Percentiles rank a stretch among this genome's conserved stretches.
These are phyloP conservation scores for Cygnus atratus DNA, from an alignment of 2,113 vertebrate species.

Conservation along the genomic window DNA sequence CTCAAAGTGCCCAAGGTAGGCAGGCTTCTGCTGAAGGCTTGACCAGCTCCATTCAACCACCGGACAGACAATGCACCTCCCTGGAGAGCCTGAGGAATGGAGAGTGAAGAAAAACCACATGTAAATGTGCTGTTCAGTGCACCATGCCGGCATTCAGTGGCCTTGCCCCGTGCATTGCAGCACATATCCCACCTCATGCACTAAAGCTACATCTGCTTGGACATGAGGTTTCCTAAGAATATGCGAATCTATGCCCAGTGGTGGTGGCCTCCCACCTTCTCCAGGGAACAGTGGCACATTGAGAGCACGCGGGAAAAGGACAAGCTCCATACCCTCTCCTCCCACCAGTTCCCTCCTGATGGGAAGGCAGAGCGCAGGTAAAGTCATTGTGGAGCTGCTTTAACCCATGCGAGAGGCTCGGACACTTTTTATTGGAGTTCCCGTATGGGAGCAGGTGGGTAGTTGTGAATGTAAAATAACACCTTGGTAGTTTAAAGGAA, in stretches of 20 bases:
- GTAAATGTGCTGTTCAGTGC: background rate
- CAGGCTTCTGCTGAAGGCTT: background rate
- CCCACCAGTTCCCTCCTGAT: background rate
- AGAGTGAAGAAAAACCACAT: background rate
- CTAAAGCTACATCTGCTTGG: background rate
- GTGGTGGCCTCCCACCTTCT: background rate
- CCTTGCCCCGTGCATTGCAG: background rate
- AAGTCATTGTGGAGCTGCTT: background rate
- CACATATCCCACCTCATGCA: background rate
- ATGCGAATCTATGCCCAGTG: too few species aligned
- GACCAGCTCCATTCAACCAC: background rate
- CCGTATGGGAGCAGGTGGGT: background rate
- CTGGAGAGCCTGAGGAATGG: background rate
- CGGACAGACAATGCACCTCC: too few species aligned
- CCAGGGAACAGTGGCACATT: background rate
- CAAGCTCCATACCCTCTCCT: background rate
- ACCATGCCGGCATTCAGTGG: accelerated
- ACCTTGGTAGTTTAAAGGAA: background rate
- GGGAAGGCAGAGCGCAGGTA: background rate
- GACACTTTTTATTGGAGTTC: background rate
- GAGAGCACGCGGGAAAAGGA: background rate
- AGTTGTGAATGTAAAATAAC: background rate
- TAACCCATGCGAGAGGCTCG: background rate
- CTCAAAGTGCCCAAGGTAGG: too few species aligned
- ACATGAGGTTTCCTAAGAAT: background rate